Percentiles rank a stretch among this genome's conserved stretches.
These are phyloP conservation scores for Imbricaverruca yamaguchii DNA, from an alignment of 2,888 invertebrate species.

Conservation along the genomic window DNA sequence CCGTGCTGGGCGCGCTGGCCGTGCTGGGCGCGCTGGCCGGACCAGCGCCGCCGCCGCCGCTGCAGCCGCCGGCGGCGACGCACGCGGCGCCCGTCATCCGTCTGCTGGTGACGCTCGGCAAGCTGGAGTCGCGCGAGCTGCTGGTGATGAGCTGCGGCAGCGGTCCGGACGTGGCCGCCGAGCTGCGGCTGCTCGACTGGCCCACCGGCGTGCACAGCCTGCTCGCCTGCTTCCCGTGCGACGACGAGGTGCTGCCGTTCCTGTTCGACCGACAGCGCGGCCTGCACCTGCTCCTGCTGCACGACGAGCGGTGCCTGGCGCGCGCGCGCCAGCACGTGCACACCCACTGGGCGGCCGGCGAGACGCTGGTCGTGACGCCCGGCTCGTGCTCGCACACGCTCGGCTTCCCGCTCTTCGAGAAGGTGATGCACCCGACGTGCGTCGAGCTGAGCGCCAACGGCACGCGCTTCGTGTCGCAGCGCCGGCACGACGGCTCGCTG, in stretches of 20 bases:
- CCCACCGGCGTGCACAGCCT: background rate
- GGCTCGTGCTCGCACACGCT: background rate
- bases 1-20: background rate
- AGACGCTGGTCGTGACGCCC: background rate
- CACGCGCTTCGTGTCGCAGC: background rate
- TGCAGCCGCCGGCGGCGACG: background rate
- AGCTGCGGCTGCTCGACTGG: constrained; percentile 17
- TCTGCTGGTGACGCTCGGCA: background rate
- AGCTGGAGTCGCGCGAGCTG: background rate
- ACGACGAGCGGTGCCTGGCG: background rate
- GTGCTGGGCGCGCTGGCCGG: background rate
- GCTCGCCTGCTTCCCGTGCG: background rate
- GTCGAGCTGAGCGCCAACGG: background rate
- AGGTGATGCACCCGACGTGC: constrained; percentile 9
- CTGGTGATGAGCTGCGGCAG: constrained; percentile 9
- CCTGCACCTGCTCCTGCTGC: background rate
- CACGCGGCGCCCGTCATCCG: background rate
- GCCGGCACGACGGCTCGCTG: background rate
- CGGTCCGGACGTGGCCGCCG: background rate
- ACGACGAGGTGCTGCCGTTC: background rate
- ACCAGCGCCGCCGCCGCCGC: background rate
- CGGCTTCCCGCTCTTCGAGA: background rate
- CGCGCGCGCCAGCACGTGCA: background rate
- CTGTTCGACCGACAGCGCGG: background rate
- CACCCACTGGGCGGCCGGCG: constrained; percentile 13